Percentiles rank a stretch among this genome's conserved stretches.
Conservation (phyloP, 2,888 invertebrate genomes). For the Prosapia bicincta region DNA sequence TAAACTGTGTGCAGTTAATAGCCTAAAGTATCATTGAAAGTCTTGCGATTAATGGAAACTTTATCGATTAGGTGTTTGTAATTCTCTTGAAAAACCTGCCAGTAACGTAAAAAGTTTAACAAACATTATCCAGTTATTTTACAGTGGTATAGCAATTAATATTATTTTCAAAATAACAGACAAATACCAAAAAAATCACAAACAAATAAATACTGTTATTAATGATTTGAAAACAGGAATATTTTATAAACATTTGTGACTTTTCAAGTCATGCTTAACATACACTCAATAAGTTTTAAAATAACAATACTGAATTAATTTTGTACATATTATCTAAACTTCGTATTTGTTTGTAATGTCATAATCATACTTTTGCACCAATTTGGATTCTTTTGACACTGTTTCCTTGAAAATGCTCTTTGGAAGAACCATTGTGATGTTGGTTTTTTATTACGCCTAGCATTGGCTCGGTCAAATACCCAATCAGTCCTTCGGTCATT, state of each 20-base stretch:
- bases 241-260: neutral
- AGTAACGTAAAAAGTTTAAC: too few relatives aligned
- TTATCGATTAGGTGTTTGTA: too few relatives aligned
- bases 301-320: neutral
- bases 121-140: too few relatives aligned
- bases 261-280: neutral
- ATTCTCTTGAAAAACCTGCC: too few relatives aligned
- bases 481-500: slow-evolving; percentile 9
- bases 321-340: neutral
- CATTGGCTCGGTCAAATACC: slow-evolving; percentile 13
- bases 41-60: too few relatives aligned
- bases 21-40: too few relatives aligned
- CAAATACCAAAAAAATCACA: neutral
- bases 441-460: neutral
- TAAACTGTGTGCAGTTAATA: too few relatives aligned
- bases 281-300: neutral
- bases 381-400: neutral
- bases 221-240: neutral
- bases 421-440: slow-evolving; percentile 17
- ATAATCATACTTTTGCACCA: slow-evolving; percentile 7
- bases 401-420: slow-evolving; percentile 12
- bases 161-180: neutral
- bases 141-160: too few relatives aligned
- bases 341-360: neutral
- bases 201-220: neutral